Evolutionary conservation across 2,797 vertebrate genomes (phyloP).

Genomic region (Limnodromus scolopaceus): DNA sequence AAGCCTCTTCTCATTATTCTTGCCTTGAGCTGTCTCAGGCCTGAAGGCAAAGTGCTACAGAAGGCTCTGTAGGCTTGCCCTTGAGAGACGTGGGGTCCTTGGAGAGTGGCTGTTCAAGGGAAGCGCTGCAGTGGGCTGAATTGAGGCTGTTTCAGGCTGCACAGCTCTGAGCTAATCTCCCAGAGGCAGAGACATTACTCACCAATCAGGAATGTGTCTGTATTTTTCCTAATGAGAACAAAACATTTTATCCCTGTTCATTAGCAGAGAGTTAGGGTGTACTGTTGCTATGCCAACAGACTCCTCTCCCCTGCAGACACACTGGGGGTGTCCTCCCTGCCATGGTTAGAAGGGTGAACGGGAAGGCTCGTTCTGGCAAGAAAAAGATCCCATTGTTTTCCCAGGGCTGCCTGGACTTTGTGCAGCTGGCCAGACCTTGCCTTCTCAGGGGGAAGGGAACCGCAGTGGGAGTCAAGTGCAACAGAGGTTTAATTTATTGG

Average conservation of each 20-base stretch:
- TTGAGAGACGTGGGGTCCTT: background rate
- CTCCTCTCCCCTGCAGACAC: constrained; percentile 61
- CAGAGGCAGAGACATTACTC: constrained; percentile 76
- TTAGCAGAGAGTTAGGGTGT: constrained; percentile 68
- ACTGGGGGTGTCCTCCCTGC: constrained; percentile 57
- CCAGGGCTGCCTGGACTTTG: constrained; percentile 44
- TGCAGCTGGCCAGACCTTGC: constrained; percentile 45
- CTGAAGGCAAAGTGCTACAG: constrained; percentile 17
- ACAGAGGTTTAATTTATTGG: constrained; percentile 45
- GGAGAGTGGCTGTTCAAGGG: constrained; percentile 40
- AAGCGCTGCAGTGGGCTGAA: constrained; percentile 53
- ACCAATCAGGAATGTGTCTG: constrained; percentile 77
- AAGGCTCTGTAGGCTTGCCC: constrained; percentile 31
- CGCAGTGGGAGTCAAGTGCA: constrained; percentile 39
- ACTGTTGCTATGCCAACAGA: constrained; percentile 72
- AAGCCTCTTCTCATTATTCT: constrained; percentile 45
- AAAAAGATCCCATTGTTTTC: constrained; percentile 67
- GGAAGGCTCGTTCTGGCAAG: constrained; percentile 44
- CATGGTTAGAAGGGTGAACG: constrained; percentile 54
- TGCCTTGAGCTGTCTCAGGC: constrained; percentile 49
- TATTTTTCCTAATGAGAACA: constrained; percentile 79
- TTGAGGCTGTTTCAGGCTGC: constrained; percentile 64
- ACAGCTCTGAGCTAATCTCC: constrained; percentile 67
- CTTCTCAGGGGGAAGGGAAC: constrained; percentile 45
- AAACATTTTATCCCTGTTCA: constrained; percentile 75